A percentile compares a stretch with the other conserved stretches of the same genome.
These are phyloP conservation scores for Allygus modestus DNA, from an alignment of 2,888 invertebrate species.

Conservation along the genomic window DNA sequence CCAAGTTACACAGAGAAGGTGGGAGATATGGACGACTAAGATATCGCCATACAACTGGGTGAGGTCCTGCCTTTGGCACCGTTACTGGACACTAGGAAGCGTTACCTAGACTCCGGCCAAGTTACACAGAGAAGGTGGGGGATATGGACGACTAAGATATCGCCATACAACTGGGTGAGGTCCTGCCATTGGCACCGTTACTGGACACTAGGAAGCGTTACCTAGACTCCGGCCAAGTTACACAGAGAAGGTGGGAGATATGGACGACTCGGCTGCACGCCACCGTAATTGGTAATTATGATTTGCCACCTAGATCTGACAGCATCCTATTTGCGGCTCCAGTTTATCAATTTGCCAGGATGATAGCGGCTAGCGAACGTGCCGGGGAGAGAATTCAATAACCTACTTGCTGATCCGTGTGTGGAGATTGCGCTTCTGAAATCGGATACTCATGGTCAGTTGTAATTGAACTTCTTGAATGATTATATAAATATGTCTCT, in stretches of 20 bases:
- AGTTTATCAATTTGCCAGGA: constrained; percentile 38
- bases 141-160: too few relatives aligned
- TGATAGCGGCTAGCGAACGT: constrained; percentile 12
- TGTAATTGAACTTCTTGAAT: background rate
- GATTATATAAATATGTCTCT: too few relatives aligned
- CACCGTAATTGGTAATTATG: constrained; percentile 48
- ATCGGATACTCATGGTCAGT: background rate
- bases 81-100: too few relatives aligned
- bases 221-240: background rate
- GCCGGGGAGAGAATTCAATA: constrained; percentile 24
- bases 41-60: too few relatives aligned
- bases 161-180: too few relatives aligned
- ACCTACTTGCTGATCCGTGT: constrained; percentile 28
- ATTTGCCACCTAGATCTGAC: constrained; percentile 42
- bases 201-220: background rate
- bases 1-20: too few relatives aligned
- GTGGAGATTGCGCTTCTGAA: constrained; percentile 17
- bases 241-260: constrained; percentile 11
- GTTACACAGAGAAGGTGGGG: too few relatives aligned
- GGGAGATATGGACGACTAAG: too few relatives aligned
- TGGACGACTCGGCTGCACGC: constrained; percentile 24
- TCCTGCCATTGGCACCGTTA: background rate
- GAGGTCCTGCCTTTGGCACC: too few relatives aligned
- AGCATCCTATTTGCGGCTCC: constrained; percentile 38
- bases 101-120: too few relatives aligned